These are phyloP conservation scores for Oscheius sp. DNA, from an alignment of 1,140 invertebrate species.

Conservation along the genomic window DNA sequence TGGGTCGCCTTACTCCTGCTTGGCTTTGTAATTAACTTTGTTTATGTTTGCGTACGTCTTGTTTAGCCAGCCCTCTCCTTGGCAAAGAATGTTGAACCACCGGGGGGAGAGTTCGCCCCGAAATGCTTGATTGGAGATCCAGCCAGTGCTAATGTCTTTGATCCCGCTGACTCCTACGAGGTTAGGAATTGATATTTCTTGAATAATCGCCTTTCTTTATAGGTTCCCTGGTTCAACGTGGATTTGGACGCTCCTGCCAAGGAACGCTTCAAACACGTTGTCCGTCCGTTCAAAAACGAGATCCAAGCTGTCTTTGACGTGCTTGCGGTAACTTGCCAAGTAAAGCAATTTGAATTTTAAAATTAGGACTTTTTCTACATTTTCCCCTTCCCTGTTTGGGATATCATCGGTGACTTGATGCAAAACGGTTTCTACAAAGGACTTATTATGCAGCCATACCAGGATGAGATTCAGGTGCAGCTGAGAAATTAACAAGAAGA, in stretches of 20 bases:
- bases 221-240: conserved; percentile 26
- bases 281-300: conserved; percentile 7
- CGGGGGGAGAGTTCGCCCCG: conserved; percentile 11
- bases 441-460: conserved; percentile 35
- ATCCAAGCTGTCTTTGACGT: conserved; percentile 30
- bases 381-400: conserved; percentile 26
- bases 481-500: background rate
- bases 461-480: conserved; percentile 19
- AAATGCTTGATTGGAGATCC: conserved; percentile 17
- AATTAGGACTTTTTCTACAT: conserved; percentile 27
- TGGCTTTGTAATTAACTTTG: background rate
- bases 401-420: conserved; percentile 22
- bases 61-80: background rate
- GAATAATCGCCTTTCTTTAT: background rate
- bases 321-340: background rate
- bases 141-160: background rate
- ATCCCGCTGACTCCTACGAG: conserved; percentile 13
- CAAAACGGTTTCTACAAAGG: conserved; percentile 19
- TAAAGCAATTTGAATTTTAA: background rate
- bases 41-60: background rate
- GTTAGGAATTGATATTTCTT: background rate
- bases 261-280: conserved; percentile 28
- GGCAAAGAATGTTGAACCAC: background rate
- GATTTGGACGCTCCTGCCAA: conserved; percentile 21
- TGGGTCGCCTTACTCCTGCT: background rate